Evolutionary conservation across 2,797 vertebrate species (phyloP).

Genomic region (Salarias fasciatus): DNA sequence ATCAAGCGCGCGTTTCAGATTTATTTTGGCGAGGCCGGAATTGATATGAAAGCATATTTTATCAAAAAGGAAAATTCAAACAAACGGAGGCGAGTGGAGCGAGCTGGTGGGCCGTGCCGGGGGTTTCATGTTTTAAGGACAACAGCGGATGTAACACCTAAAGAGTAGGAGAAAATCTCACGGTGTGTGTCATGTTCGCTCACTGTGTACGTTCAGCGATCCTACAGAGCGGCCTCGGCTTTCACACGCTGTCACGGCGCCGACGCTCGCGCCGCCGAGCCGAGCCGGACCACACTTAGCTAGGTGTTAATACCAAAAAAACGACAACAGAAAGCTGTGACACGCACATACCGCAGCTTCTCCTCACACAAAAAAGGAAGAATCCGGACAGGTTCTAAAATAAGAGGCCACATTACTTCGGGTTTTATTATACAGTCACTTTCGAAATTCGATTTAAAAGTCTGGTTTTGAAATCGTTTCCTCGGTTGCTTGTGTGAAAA

Average conservation of each 20-base stretch:
- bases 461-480: too few species aligned
- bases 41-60: neutral
- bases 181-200: conserved; percentile 26
- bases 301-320: conserved; percentile 29
- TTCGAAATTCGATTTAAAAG: too few species aligned
- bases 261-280: conserved; percentile 11
- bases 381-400: neutral
- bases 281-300: conserved; percentile 17
- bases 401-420: too few species aligned
- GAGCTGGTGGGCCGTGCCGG: neutral
- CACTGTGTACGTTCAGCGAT: conserved; percentile 5
- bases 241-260: conserved; percentile 36
- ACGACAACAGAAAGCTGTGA: neutral
- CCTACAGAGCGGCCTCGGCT: conserved; percentile 13
- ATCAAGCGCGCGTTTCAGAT: conserved; percentile 32
- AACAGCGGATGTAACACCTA: conserved; percentile 3
- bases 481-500: too few species aligned
- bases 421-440: too few species aligned
- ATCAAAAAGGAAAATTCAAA: conserved; percentile 5
- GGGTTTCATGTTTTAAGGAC: conserved; percentile 11
- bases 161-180: conserved; percentile 26
- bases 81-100: neutral
- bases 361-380: neutral
- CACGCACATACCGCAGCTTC: neutral
- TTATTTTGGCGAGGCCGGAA: conserved; percentile 13